Evolutionary conservation across 2,888 invertebrate species (phyloP), one percentile per base, ranked within the genome.

Genomic region (Cheilosia pagana): DNA sequence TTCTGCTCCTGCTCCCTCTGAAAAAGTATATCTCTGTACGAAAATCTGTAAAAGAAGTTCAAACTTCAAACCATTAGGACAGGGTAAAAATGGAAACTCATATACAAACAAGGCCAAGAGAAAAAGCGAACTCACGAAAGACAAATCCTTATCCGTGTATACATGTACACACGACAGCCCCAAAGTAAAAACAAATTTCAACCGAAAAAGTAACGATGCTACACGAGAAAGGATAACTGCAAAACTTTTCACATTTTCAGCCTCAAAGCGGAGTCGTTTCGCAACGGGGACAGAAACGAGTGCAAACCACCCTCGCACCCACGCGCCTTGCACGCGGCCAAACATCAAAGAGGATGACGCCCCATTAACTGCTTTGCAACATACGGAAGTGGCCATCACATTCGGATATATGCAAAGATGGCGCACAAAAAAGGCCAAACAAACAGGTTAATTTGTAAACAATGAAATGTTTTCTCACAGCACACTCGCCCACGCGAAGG

Each of bases 201-300:
- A 52, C 57, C 55, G 21, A 65, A 39, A 65, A 74, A 65, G 63
- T 74, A 65, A 74, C 72, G 62, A 55, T 35, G 72, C 62, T 72
- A 62, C 62, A 72, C 53, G 53, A 62, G 53, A 74, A 67, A 53
- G 74, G 74, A 79, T 78, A 70, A 79, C 74, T 68, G 35, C 45
- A 65, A 83, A 78, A 78, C 39, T 83, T 83, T 83, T 78, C 79
- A 70, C 63, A 83, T 74, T 78, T 82, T 77, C 71, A 77, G 77
- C 78, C 78, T 83, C 74, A 78, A 79, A 83, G 70, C 74, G 70
- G 45, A 41, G 43, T 50, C 52, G 60, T 43, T 53, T 16, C 23
- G 45, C 72, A 82, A 82, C 72, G 77, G 63, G 78, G 62, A 55
- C 77, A 72, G 41, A 62, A 68, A 68, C 41, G 74, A 68, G 63